Evolutionary conservation across 2,113 vertebrate species (phyloP), one percentile per base, ranked within the genome.

Genomic region (Triplophysa dalaica): DNA sequence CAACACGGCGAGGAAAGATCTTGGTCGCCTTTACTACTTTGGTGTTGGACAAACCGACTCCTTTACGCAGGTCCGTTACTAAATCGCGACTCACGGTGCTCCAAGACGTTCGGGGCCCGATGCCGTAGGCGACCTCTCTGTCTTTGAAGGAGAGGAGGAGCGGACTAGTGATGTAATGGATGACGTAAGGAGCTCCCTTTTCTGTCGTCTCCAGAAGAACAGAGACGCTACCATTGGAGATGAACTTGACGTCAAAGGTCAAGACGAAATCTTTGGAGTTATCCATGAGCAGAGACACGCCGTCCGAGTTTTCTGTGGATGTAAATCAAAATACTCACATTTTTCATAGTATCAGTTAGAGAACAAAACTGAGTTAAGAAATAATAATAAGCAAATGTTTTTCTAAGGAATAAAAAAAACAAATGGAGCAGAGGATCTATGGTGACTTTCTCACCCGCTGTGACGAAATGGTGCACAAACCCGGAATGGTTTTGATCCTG

Each of bases 151-250:
- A 89, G 5, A 96, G 93, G 8, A 96, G 92, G 67, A 92, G 92
- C 0, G 90, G 84, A 65, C 83, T 94, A 29, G 95, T 93, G 38
- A 94, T 77, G 5, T 96, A 96, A 88, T 94, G 95, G 60, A 96
- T 82, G 0, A 92, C 93, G 83, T 95, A 95, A 19, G 90, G 91
- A 52, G 93, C 93, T 85, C 87, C 91, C 87, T 91, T 92, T 82
- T 96, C 95, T 0, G 94, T 95, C 0, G 92, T 96, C 90, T 96
- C 95, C 0, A 96, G 86, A 21, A 95, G 92, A 88, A 96, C 93
- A 0, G 95, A 95, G 1, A 96, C 0, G 62, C 94, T 96, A 24
- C 95, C 95, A 1, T 96, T 96, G 1, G 91, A 89, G 19, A 89
- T 0, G 8, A 96, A 92, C 82, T 93, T 95, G 77, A 96, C 90